These are phyloP conservation scores for Megaceryle maxima DNA, from an alignment of 2,113 vertebrate genomes.

Conservation along the genomic window DNA sequence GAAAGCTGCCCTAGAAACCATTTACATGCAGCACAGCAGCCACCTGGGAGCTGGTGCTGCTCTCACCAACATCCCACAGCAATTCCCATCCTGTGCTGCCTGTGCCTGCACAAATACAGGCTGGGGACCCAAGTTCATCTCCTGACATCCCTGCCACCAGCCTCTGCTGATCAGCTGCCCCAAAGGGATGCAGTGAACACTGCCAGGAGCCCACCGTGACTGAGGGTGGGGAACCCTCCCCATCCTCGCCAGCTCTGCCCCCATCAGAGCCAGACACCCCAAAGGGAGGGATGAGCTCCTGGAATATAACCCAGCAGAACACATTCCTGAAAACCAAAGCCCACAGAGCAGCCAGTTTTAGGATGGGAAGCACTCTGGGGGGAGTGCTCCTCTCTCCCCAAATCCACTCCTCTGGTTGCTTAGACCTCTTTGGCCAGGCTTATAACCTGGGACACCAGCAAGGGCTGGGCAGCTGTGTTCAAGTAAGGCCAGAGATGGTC, in stretches of 20 bases:
- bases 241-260: background rate
- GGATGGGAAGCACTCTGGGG: background rate
- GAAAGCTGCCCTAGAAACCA: background rate
- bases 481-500: background rate
- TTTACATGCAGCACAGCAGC: fast-evolving
- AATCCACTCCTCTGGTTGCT: background rate
- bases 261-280: background rate
- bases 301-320: background rate
- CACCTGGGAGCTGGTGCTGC: background rate
- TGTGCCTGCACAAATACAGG: background rate
- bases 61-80: background rate
- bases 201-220: fast-evolving
- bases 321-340: background rate
- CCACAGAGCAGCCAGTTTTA: background rate
- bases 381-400: background rate
- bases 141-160: background rate
- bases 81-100: background rate
- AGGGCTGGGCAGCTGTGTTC: background rate
- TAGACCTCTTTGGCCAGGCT: background rate
- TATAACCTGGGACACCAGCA: background rate
- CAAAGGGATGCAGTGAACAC: background rate
- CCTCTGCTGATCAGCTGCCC: background rate
- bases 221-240: background rate
- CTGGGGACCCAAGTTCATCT: background rate
- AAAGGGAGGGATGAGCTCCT: background rate